Conservation (phyloP, 2,888 invertebrate species). For the Blomia tropicalis region DNA sequence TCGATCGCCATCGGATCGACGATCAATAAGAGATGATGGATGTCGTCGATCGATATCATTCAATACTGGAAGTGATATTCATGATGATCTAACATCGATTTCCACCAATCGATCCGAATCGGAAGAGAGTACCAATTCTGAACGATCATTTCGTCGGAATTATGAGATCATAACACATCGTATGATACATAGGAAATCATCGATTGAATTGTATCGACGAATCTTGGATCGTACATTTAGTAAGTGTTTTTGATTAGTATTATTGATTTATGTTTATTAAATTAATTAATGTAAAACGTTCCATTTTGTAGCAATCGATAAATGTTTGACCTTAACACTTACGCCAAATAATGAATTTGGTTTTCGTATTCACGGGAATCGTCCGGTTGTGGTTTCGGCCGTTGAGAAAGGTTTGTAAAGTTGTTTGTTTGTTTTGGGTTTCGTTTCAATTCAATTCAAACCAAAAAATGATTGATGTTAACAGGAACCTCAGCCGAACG, state of each 20-base stretch:
- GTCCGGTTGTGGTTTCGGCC: conserved; percentile 87
- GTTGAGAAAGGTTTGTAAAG: conserved; percentile 59
- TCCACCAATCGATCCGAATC: conserved; percentile 33
- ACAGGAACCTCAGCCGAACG: conserved; percentile 70
- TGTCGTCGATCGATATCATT: not conserved
- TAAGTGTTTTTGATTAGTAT: conserved; percentile 40
- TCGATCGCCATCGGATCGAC: not conserved
- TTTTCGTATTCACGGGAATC: conserved; percentile 82
- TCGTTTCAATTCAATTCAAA: not conserved
- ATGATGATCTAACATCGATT: not conserved
- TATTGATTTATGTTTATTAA: conserved; percentile 24
- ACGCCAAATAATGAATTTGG: conserved; percentile 73
- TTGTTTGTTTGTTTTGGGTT: not conserved
- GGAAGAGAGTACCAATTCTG: conserved; percentile 54
- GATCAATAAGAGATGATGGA: not conserved
- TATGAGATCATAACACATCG: conserved; percentile 74
- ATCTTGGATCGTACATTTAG: conserved; percentile 67
- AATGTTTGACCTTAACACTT: conserved; percentile 57
- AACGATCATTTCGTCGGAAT: conserved; percentile 64
- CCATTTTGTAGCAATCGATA: conserved; percentile 58
- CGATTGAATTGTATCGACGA: conserved; percentile 71
- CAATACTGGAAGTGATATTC: not conserved
- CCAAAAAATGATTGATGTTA: conserved; percentile 15
- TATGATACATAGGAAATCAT: conserved; percentile 72
- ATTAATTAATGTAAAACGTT: too few relatives aligned